Conservation (phyloP, 2,888 invertebrate genomes). For the Nomada hirtipes region DNA sequence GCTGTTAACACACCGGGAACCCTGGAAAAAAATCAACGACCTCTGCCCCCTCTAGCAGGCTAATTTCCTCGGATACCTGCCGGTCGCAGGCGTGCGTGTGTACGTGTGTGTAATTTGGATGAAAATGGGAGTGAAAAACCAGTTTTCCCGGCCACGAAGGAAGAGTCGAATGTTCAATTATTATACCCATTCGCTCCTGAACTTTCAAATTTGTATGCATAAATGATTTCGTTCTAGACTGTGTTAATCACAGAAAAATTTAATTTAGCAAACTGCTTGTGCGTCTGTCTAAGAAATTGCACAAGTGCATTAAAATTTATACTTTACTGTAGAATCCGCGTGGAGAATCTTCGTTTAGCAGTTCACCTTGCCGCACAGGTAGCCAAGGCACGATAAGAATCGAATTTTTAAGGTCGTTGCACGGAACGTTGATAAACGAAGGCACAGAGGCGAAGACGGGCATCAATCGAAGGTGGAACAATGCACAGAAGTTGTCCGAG, state of each 20-base stretch:
- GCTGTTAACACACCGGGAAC: constrained; percentile 63
- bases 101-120: background rate
- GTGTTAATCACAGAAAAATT: no score
- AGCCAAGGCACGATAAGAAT: background rate
- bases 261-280: no score
- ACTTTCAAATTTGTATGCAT: no score
- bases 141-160: background rate
- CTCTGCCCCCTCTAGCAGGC: constrained; percentile 36
- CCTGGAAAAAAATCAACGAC: constrained; percentile 48
- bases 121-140: constrained; percentile 11
- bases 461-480: constrained; percentile 69
- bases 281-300: no score
- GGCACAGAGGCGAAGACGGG: constrained; percentile 21
- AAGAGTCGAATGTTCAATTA: constrained; percentile 2
- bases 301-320: no score
- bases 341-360: background rate
- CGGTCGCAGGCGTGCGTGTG: constrained; percentile 31
- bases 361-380: no score
- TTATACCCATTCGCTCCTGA: no score
- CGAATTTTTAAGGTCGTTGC: background rate
- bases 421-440: background rate
- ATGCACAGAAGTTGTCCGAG: constrained; percentile 71
- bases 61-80: constrained; percentile 63
- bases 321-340: background rate
- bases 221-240: no score